Evolutionary conservation across 1,140 invertebrate species (phyloP), one percentile per base, ranked within the genome.

Genomic region (Brachionus manjavacas): DNA sequence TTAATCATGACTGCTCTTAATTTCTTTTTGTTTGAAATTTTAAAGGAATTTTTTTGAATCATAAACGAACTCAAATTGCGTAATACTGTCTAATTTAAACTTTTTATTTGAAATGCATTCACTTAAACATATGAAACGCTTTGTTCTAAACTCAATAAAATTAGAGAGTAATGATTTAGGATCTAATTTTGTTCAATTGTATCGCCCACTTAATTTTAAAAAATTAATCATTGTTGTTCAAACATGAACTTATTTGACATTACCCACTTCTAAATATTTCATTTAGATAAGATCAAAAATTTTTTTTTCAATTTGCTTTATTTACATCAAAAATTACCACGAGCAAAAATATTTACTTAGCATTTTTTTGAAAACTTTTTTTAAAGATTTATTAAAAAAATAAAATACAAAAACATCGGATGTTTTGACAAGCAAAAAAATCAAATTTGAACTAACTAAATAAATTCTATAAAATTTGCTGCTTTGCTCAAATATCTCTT

Each of bases 401-500:
- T 72, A 72, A 72, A 39, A 43, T n/a, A 72, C 20, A 72, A 72
- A 72, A 39, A 72, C 20, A 72, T 72, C 68, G n/a, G 31, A 72
- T 6, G 35, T 41, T 41, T 72, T 35, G 7, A 72, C 20, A 41
- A 39, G 20, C 12, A 72, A 16, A 72, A 72, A 72, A 39, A 72
- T 41, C 16, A 41, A 41, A 72, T 72, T 72, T 41, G 68, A 72
- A 39, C 68, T 39, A 39, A 72, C 68, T 23, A 72, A 41, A 41
- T 41, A 72, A 41, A 72, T 20, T 20, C 31, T 39, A n/a, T 20
- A 72, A 41, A 72, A 72, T 0, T 16, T 16, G 3, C 46, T 20
- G 7, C 46, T 72, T 16, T 16, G n/a, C 0, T 72, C 68, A 16
- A 72, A 72, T 9, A 72, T 72, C 46, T n/a, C 25, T 72, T 72